Evolutionary conservation across 2,113 vertebrate genomes (phyloP).

Genomic region (Spilogale gracilis): DNA sequence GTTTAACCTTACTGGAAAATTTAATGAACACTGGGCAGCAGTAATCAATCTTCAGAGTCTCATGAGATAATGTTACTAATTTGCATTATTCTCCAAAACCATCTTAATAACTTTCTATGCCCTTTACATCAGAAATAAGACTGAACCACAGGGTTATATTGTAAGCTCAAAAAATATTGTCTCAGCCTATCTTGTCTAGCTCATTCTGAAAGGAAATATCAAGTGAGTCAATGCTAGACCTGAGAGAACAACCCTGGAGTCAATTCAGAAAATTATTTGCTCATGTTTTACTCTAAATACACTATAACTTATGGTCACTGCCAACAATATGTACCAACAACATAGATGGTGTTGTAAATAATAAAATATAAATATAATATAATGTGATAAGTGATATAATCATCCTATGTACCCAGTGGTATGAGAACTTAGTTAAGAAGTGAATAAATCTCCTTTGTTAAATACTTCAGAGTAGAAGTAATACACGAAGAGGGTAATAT

Average conservation of each 20-base stretch:
- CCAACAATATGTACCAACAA: neutral
- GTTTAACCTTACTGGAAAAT: neutral
- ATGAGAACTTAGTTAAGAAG: neutral
- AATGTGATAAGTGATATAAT: neutral
- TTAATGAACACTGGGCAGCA: neutral
- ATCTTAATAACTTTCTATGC: neutral
- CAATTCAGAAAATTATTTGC: neutral
- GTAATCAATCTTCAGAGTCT: neutral
- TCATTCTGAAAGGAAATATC: neutral
- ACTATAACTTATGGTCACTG: neutral
- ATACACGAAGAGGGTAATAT: neutral
- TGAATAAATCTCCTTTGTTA: neutral
- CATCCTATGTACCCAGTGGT: neutral
- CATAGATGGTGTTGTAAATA: neutral
- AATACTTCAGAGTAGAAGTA: neutral
- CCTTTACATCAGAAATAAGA: constrained; percentile 10
- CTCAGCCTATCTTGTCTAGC: neutral
- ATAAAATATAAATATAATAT: neutral
- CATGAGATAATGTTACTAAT: neutral
- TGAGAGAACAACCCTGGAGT: neutral
- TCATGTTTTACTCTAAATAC: neutral
- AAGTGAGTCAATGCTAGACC: neutral
- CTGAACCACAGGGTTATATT: neutral
- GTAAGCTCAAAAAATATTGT: neutral
- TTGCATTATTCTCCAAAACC: neutral